These are phyloP conservation scores for Balaeniceps rex DNA, from an alignment of 2,113 vertebrate species.

Conservation along the genomic window DNA sequence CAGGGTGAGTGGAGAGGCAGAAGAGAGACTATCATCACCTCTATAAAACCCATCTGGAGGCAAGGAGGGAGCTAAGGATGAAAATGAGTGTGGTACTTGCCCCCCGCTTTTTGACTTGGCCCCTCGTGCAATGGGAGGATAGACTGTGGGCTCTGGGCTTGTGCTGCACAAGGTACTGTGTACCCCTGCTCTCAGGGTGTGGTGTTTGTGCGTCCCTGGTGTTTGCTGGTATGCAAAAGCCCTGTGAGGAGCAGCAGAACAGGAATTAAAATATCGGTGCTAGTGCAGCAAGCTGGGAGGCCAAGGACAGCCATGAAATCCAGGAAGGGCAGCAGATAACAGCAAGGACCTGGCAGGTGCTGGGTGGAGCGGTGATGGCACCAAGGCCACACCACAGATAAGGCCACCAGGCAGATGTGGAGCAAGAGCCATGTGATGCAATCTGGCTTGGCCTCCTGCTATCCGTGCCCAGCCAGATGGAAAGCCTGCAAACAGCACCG, in stretches of 20 bases:
- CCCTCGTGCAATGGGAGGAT: accelerated
- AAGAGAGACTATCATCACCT: accelerated
- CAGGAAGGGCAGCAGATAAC: not conserved
- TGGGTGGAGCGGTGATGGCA: not conserved
- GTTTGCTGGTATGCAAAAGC: accelerated
- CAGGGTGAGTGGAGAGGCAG: not conserved
- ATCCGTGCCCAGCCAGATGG: not conserved
- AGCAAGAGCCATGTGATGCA: not conserved
- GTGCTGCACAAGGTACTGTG: not conserved
- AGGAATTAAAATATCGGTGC: not conserved
- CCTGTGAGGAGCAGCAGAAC: not conserved
- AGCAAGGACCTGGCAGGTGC: not conserved
- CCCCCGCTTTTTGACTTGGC: not conserved
- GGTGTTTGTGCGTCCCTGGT: accelerated
- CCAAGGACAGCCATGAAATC: not conserved
- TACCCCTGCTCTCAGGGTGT: not conserved
- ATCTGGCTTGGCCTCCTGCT: accelerated
- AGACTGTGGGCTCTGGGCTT: not conserved
- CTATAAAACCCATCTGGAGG: not conserved
- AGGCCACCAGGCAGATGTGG: not conserved
- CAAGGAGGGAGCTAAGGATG: not conserved
- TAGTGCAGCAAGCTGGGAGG: accelerated
- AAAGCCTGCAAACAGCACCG: not conserved
- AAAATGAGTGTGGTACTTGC: not conserved
- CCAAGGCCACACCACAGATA: not conserved